Conservation (phyloP, 2,113 vertebrate genomes). For the Neoarius graeffei region DNA sequence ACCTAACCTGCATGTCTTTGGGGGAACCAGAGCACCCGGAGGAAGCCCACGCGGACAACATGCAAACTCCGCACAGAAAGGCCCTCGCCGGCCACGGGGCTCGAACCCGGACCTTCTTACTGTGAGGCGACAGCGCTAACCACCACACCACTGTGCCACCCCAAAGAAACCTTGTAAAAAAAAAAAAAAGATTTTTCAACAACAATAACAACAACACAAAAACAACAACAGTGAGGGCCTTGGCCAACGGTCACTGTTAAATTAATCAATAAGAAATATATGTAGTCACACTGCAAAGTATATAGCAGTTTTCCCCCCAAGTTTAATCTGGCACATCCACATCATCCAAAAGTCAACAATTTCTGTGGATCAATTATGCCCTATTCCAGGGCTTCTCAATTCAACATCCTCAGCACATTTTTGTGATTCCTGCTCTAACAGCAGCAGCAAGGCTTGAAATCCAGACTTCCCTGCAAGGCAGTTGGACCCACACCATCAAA, state of each 20-base stretch:
- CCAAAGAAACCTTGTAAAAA: no score
- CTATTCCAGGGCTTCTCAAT: not conserved
- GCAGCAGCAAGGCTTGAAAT: not conserved
- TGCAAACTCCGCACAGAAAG: no score
- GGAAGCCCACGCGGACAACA: no score
- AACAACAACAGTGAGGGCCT: not conserved
- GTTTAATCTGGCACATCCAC: not conserved
- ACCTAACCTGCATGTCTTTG: no score
- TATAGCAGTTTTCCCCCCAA: not conserved
- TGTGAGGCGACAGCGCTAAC: no score
- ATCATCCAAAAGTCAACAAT: not conserved
- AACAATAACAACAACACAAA: not conserved
- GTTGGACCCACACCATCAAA: not conserved
- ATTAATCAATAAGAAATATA: not conserved
- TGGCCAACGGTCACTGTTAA: not conserved
- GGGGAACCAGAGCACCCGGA: no score
- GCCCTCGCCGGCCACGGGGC: no score
- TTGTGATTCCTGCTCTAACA: not conserved
- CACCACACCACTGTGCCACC: no score
- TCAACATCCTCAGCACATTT: not conserved
- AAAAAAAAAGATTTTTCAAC: no score
- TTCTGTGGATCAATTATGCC: not conserved
- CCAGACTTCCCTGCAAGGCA: not conserved
- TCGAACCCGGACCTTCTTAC: no score
- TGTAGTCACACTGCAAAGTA: not conserved